phyloP scores from a whole-genome alignment of 2,888 invertebrate genomes.

The Ganaspis brasiliensis region DNA sequence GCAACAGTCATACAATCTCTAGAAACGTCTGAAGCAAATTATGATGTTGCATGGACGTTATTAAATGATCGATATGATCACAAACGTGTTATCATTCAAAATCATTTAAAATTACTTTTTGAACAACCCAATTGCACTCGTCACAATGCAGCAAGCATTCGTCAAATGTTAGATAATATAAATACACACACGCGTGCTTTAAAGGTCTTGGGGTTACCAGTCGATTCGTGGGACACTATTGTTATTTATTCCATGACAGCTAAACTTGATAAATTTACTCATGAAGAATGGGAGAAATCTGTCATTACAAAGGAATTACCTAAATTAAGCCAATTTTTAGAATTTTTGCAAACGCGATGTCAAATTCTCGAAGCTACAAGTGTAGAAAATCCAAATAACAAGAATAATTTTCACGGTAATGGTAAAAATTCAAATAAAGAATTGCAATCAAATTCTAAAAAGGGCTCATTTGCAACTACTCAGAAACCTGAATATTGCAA shows the following conservation, averaged over 20 bases:
- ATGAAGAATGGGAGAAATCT: neutral
- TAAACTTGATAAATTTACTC: neutral
- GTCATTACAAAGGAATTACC: neutral
- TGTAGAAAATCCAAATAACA: neutral
- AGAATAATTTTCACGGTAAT: neutral
- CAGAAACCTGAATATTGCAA: neutral
- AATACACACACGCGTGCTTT: neutral
- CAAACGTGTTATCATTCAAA: neutral
- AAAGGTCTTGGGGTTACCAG: neutral
- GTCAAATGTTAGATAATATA: neutral
- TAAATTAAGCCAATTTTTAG: neutral
- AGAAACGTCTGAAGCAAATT: neutral
- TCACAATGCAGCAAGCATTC: neutral
- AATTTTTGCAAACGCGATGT: neutral
- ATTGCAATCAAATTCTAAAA: neutral
- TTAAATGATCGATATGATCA: neutral
- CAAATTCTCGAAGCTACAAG: neutral
- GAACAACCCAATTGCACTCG: neutral
- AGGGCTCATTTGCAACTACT: neutral
- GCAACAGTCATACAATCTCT: neutral
- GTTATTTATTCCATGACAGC: neutral
- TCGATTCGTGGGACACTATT: neutral
- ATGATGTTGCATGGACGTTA: neutral
- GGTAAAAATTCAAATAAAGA: neutral
- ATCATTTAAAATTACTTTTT: neutral